A percentile compares a stretch with the other conserved stretches of the same genome.
Conservation (phyloP, 2,888 invertebrate species). For the Parnassius smintheus region DNA sequence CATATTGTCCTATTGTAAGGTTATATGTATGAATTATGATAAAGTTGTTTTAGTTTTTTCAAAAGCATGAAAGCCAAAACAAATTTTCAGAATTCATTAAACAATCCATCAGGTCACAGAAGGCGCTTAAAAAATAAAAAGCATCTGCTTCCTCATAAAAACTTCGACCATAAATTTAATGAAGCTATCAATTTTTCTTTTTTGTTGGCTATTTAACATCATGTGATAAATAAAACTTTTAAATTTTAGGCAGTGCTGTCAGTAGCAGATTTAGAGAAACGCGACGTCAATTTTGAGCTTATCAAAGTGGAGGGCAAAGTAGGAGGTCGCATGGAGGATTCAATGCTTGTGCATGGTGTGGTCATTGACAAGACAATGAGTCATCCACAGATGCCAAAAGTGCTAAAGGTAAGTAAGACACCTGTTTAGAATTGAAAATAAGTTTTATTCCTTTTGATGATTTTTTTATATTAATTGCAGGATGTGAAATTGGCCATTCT, state of each 20-base stretch:
- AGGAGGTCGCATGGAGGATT: conserved; percentile 98
- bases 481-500: conserved; percentile 98
- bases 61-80: too few relatives aligned
- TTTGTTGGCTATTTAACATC: too few relatives aligned
- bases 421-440: neutral
- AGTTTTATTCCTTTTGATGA: neutral
- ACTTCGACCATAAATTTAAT: too few relatives aligned
- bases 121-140: too few relatives aligned
- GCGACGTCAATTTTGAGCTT: conserved; percentile 99
- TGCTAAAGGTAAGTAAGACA: conserved; percentile 71
- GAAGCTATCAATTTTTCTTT: neutral
- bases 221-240: too few relatives aligned
- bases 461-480: conserved; percentile 47
- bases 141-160: too few relatives aligned
- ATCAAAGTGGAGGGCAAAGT: conserved; percentile 99
- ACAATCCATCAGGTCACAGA: too few relatives aligned
- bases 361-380: conserved; percentile 99
- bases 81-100: too few relatives aligned
- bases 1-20: too few relatives aligned
- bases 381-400: conserved; percentile 99
- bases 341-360: conserved; percentile 97
- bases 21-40: too few relatives aligned
- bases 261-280: conserved; percentile 95
- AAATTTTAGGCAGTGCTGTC: conserved; percentile 91
- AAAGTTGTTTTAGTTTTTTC: too few relatives aligned